phyloP scores from a whole-genome alignment of 2,888 invertebrate genomes.

The Agriotes lineatus region DNA sequence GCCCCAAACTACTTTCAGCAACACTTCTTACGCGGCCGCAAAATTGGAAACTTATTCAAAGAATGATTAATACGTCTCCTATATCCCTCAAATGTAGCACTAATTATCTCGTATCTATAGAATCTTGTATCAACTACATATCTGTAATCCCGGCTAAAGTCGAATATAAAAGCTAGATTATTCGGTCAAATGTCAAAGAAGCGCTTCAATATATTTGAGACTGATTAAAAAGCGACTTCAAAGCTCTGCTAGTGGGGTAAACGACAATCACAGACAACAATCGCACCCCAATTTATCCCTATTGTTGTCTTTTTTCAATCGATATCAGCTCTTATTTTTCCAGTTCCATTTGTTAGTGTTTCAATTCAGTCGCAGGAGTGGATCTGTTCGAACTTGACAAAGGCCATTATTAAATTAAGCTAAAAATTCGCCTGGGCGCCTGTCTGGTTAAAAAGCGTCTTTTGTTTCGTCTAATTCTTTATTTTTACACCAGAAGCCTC shows the following conservation, averaged over 20 bases:
- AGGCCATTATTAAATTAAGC: conserved; percentile 44
- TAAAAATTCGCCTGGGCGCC: conserved; percentile 49
- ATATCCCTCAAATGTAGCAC: conserved; percentile 29
- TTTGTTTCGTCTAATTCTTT: conserved; percentile 59
- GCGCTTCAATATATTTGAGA: conserved; percentile 63
- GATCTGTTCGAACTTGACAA: conserved; percentile 52
- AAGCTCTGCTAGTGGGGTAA: conserved; percentile 62
- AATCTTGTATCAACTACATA: conserved; percentile 44
- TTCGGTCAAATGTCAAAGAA: conserved; percentile 67
- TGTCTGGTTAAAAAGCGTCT: conserved; percentile 55
- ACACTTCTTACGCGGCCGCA: no score
- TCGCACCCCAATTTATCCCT: conserved; percentile 65
- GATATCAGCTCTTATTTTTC: conserved; percentile 63
- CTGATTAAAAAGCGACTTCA: conserved; percentile 67
- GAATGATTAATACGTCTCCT: conserved; percentile 27
- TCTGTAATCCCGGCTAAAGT: conserved; percentile 44
- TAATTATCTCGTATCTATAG: conserved; percentile 43
- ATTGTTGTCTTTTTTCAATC: conserved; percentile 67
- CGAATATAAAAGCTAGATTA: conserved; percentile 62
- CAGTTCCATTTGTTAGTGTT: conserved; percentile 63
- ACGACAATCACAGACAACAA: conserved; percentile 66
- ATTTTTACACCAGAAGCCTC: conserved; percentile 59
- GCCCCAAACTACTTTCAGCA: no score
- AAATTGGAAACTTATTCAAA: conserved; percentile 28
- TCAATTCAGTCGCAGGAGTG: conserved; percentile 58